These are phyloP conservation scores for Xanthostigma xanthostigma DNA, from an alignment of 2,888 invertebrate genomes.

Conservation along the genomic window DNA sequence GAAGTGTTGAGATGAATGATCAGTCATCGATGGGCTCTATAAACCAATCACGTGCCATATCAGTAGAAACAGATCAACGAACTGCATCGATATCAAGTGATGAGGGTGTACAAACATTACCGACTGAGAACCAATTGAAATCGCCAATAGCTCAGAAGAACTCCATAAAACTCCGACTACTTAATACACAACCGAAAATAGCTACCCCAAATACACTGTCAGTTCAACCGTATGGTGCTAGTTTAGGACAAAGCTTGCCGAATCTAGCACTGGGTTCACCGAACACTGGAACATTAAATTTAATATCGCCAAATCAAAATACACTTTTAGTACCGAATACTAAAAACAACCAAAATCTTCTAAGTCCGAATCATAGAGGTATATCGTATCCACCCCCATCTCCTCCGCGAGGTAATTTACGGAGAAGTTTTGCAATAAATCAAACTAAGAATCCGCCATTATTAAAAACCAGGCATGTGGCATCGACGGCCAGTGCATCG, in stretches of 20 bases:
- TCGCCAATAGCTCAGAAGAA: slow-evolving; percentile 27
- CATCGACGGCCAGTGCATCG: slow-evolving; percentile 28
- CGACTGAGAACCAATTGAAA: slow-evolving; percentile 30
- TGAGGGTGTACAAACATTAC: slow-evolving; percentile 35
- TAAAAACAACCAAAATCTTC: slow-evolving; percentile 27
- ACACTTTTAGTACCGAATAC: slow-evolving; percentile 38
- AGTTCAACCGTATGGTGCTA: slow-evolving; percentile 48
- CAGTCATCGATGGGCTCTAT: slow-evolving; percentile 32
- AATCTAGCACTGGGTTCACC: slow-evolving; percentile 43
- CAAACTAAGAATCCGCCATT: slow-evolving; percentile 65
- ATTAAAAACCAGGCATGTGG: slow-evolving; percentile 63
- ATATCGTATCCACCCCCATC: slow-evolving; percentile 75
- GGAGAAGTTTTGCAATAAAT: slow-evolving; percentile 54
- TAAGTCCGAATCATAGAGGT: slow-evolving; percentile 49
- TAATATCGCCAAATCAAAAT: slow-evolving; percentile 29
- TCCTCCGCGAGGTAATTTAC: slow-evolving; percentile 48
- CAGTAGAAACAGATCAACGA: slow-evolving; percentile 44
- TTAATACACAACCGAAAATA: slow-evolving; percentile 25
- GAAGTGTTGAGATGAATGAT: slow-evolving; percentile 52
- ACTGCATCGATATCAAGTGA: slow-evolving; percentile 50
- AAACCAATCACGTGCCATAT: slow-evolving; percentile 37
- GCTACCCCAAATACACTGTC: slow-evolving; percentile 56
- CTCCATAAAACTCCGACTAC: slow-evolving; percentile 26
- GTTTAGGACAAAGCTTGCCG: slow-evolving; percentile 65
- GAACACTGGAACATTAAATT: slow-evolving; percentile 24